phyloP scores from a whole-genome alignment of 1,140 invertebrate genomes.

The Ruditapes philippinarum region DNA sequence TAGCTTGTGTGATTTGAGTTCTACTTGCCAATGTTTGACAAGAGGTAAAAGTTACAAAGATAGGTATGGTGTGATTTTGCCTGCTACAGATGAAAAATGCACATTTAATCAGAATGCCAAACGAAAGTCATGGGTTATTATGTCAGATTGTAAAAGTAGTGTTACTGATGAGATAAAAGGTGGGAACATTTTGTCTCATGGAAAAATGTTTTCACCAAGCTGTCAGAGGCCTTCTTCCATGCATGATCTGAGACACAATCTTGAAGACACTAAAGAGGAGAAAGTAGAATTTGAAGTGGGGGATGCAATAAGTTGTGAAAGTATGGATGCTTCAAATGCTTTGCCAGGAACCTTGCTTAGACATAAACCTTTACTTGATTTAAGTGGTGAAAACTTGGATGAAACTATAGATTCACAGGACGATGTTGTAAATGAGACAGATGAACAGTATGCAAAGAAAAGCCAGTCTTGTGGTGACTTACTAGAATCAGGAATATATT shows the following conservation, averaged over 20 bases:
- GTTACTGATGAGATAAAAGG: not conserved
- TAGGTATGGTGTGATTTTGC: not conserved
- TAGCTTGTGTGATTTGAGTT: slow-evolving; percentile 35
- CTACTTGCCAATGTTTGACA: slow-evolving; percentile 18
- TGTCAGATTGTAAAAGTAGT: not conserved
- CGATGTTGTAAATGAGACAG: slow-evolving; percentile 9
- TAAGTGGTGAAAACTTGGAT: slow-evolving; percentile 59
- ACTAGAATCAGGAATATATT: slow-evolving; percentile 31
- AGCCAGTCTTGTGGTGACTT: slow-evolving; percentile 52
- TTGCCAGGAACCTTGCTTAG: slow-evolving; percentile 29
- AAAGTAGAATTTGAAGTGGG: not conserved
- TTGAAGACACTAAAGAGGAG: not conserved
- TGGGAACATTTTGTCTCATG: not conserved
- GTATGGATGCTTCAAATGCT: not conserved
- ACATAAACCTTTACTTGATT: slow-evolving; percentile 56
- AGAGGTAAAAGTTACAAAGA: not conserved
- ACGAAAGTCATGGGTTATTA: slow-evolving; percentile 2
- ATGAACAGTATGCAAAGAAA: not conserved
- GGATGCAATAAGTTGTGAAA: not conserved
- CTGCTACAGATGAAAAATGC: not conserved
- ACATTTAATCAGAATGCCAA: not conserved
- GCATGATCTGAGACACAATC: slow-evolving; percentile 33
- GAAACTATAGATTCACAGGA: slow-evolving; percentile 22
- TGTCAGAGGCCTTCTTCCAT: slow-evolving; percentile 19
- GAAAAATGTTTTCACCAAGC: not conserved